These are phyloP conservation scores for Pantelozetes paolii DNA, from an alignment of 2,888 invertebrate genomes.

Conservation along the genomic window DNA sequence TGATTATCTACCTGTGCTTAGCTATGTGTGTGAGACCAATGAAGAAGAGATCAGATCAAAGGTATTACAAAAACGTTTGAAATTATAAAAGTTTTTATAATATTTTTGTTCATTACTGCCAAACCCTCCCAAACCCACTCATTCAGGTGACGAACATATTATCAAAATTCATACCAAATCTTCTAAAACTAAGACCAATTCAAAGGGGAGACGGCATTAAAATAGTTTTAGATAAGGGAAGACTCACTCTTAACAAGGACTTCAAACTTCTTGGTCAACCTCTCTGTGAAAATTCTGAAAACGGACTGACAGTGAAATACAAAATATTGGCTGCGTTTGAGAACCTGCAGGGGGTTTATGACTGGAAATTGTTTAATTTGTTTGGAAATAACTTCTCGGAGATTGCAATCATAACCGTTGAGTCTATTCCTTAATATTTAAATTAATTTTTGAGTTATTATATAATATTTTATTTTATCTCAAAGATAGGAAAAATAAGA, in stretches of 20 bases:
- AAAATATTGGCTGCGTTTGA: background rate
- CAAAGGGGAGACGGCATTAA: background rate
- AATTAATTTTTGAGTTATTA: background rate
- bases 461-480: background rate
- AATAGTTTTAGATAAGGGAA: slow-evolving; percentile 20
- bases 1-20: background rate
- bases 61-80: background rate
- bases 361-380: background rate
- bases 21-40: background rate
- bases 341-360: background rate
- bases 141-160: background rate
- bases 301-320: background rate
- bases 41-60: background rate
- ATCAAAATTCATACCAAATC: background rate
- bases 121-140: no score
- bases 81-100: background rate
- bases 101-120: no score
- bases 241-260: background rate
- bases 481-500: background rate
- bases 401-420: background rate
- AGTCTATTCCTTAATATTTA: background rate
- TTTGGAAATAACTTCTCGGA: slow-evolving; percentile 1
- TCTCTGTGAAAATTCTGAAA: background rate
- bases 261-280: slow-evolving; percentile 23
- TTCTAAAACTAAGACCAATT: background rate